Conservation (phyloP, 2,797 vertebrate genomes). For the Echiichthys vipera region DNA sequence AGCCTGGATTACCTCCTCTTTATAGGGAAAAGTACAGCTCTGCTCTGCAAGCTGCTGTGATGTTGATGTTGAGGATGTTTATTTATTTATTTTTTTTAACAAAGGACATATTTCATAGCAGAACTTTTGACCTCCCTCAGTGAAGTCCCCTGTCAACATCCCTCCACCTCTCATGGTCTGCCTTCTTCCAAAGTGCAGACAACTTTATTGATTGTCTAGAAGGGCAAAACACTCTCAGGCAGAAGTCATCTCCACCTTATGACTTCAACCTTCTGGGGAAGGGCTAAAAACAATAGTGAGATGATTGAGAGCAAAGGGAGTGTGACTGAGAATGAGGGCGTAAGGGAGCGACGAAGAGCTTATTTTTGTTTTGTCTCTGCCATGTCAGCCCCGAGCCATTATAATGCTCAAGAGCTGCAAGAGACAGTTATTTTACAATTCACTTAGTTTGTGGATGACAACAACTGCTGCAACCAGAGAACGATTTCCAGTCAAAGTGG, state of each 20-base stretch:
- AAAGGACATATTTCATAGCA: slow-evolving; percentile 25
- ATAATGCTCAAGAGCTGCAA: slow-evolving; percentile 25
- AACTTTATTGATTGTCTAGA: slow-evolving; percentile 64
- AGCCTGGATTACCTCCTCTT: slow-evolving; percentile 56
- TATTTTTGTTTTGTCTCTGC: slow-evolving; percentile 37
- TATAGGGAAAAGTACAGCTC: slow-evolving; percentile 31
- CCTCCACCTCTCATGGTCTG: slow-evolving; percentile 13
- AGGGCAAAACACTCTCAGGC: slow-evolving; percentile 50
- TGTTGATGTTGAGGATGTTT: slow-evolving; percentile 29
- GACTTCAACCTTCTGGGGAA: slow-evolving; percentile 43
- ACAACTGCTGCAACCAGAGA: background rate
- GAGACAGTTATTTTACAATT: slow-evolving; percentile 23
- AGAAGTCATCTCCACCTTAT: slow-evolving; percentile 59
- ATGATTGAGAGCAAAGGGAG: slow-evolving; percentile 39
- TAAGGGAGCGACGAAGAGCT: background rate
- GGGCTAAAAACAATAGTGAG: slow-evolving; percentile 37
- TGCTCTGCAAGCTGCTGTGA: slow-evolving; percentile 24
- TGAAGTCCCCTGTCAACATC: slow-evolving; percentile 31
- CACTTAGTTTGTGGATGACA: slow-evolving; percentile 21
- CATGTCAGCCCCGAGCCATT: slow-evolving; percentile 31
- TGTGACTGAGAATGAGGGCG: background rate
- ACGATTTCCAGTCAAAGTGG: slow-evolving; percentile 20
- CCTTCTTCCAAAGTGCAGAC: slow-evolving; percentile 51
- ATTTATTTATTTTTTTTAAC: background rate
- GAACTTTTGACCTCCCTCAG: slow-evolving; percentile 18